A percentile compares a stretch with the other conserved stretches of the same genome.
These are phyloP conservation scores for Phalera bucephala DNA, from an alignment of 2,888 invertebrate genomes.

Conservation along the genomic window DNA sequence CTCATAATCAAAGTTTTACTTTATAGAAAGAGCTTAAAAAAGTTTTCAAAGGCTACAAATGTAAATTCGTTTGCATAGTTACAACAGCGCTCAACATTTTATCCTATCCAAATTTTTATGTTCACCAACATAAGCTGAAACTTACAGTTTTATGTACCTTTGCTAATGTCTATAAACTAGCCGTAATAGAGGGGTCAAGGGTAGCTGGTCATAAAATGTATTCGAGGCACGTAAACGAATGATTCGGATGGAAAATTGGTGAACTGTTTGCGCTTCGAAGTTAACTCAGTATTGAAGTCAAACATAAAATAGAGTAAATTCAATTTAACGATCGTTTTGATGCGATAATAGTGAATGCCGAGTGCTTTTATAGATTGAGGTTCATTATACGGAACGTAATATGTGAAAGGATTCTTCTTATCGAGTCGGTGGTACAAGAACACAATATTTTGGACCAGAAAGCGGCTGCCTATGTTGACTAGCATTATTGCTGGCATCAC, in stretches of 20 bases:
- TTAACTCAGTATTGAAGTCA: slow-evolving; percentile 18
- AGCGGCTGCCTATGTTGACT: no score
- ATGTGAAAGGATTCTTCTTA: no score
- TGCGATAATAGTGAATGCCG: slow-evolving; percentile 3
- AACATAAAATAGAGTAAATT: slow-evolving; percentile 14
- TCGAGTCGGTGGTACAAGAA: no score
- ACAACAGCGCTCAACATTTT: slow-evolving; percentile 20
- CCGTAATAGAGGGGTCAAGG: slow-evolving; percentile 20
- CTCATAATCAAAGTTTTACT: no score
- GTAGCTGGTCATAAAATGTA: slow-evolving; percentile 28
- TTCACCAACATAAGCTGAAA: slow-evolving; percentile 27
- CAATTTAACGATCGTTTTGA: slow-evolving; percentile 12
- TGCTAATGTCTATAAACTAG: slow-evolving; percentile 4
- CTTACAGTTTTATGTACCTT: slow-evolving; percentile 2
- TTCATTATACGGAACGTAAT: no score
- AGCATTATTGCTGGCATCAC: no score
- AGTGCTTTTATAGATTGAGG: slow-evolving; percentile 1
- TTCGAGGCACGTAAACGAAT: slow-evolving; percentile 41
- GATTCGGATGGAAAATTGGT: slow-evolving; percentile 40
- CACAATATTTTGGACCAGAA: no score
- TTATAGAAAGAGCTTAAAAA: no score
- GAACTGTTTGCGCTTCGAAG: slow-evolving; percentile 27
- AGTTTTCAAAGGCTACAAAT: no score
- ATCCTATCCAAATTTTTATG: slow-evolving; percentile 24
- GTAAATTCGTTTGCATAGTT: slow-evolving; percentile 4